Evolutionary conservation across 2,888 invertebrate genomes (phyloP), one percentile per base, ranked within the genome.

Genomic region (Dioctria rufipes): DNA sequence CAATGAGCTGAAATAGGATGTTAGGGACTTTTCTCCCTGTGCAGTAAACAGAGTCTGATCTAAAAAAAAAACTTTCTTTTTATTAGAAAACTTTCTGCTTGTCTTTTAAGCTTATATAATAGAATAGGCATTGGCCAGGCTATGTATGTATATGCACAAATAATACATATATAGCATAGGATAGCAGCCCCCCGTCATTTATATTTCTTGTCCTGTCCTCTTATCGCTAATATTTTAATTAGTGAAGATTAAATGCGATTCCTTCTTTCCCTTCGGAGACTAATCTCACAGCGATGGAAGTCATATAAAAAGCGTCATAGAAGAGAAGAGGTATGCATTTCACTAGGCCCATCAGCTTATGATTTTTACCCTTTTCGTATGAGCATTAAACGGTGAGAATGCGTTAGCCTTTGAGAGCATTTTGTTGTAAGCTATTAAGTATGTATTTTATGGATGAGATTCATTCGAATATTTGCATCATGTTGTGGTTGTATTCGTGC

Each of bases 51-150:
- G 11, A n/a, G 54, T 8, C 6, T 54, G 54, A 54, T 54, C 54
- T 54, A 13, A 73, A 73, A n/a, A 69, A 66, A 67, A 73, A 58
- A 58, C 60, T 60, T 75, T 43, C 73, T 60, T 75, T 75, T 75
- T 75, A 75, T 75, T 75, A 75, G 73, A 75, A 75, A 75, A 75
- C 49, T 75, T 75, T 75, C 49, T 75, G 73, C 60, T 75, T 75
- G 58, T 75, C 60, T 58, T 75, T 75, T 42, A 60, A 58, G 73
- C 60, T 60, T 60, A 60, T 75, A 25, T 25, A 25, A 25, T 25
- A 25, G 25, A 75, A 75, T 75, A 60, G 73, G 49, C 58, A 60
- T 39, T 37, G 63, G 8, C 25, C 40, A 11, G 61, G 6, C 40
- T 11, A 5, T 25, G 3, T 11, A 54, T 8, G 54, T 25, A 25